A percentile compares a stretch with the other conserved stretches of the same genome.
These are phyloP conservation scores for Rhinopomastus cyanomelas DNA, from an alignment of 2,113 vertebrate genomes.

Conservation along the genomic window DNA sequence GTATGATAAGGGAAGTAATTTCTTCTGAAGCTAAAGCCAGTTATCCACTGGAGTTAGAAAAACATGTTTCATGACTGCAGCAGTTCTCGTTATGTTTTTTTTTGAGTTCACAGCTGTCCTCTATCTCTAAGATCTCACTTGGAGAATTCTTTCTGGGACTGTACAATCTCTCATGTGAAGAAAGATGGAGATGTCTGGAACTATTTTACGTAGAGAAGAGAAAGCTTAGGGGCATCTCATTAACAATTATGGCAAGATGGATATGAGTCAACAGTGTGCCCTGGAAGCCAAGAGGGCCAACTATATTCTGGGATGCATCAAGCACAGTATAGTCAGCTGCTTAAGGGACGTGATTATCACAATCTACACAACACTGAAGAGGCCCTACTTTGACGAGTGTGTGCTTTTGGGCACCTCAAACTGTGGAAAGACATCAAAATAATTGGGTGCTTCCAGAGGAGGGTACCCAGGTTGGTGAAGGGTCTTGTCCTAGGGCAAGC, in stretches of 20 bases:
- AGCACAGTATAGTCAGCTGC: not conserved
- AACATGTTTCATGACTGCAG: not conserved
- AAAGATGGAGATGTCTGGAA: not conserved
- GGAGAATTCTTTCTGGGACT: not conserved
- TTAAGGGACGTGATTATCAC: not conserved
- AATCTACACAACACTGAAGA: not conserved
- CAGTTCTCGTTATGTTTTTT: not conserved
- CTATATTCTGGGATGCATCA: not conserved
- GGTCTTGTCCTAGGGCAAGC: not conserved
- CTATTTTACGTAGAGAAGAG: not conserved
- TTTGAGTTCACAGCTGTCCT: not conserved
- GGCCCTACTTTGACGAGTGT: rapidly evolving
- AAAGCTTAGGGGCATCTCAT: not conserved
- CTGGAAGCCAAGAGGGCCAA: too few species aligned
- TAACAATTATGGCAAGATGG: not conserved
- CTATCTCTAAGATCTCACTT: not conserved
- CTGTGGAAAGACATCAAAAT: not conserved
- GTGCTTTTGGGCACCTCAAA: not conserved
- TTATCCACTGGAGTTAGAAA: not conserved
- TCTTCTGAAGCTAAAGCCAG: not conserved
- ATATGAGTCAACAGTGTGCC: not conserved
- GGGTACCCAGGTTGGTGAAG: not conserved
- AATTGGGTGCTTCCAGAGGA: not conserved
- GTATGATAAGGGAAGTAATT: not conserved
- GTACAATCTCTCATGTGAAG: not conserved